Conservation (phyloP, 2,888 invertebrate species). For the Plusia festucae region DNA sequence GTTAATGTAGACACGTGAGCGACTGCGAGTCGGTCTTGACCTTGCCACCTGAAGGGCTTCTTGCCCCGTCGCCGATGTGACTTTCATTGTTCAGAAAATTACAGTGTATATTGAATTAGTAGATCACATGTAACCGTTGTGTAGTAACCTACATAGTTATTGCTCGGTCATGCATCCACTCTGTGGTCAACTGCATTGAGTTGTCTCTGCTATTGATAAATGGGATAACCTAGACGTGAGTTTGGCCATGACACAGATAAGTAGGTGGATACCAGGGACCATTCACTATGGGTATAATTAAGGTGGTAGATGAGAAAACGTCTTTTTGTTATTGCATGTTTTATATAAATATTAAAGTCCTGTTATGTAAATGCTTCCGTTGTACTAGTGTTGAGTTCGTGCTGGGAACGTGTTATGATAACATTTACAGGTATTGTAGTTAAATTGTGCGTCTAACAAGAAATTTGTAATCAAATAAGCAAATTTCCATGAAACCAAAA, state of each 20-base stretch:
- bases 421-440: not conserved
- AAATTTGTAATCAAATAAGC: not conserved
- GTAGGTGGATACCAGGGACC: not conserved
- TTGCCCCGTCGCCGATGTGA: constrained; percentile 25
- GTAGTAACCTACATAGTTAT: constrained; percentile 18
- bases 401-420: not conserved
- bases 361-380: not conserved
- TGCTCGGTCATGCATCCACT: constrained; percentile 23
- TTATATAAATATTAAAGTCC: not conserved
- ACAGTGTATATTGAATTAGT: constrained; percentile 13
- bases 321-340: too few species aligned
- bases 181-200: constrained; percentile 18
- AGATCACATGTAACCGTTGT: constrained; percentile 11
- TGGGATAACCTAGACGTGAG: not conserved
- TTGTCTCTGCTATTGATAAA: constrained; percentile 16
- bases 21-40: constrained; percentile 63
- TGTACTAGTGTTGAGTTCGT: not conserved
- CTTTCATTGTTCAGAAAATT: constrained; percentile 28
- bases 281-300: not conserved
- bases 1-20: constrained; percentile 45
- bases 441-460: not conserved
- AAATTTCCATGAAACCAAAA: not conserved
- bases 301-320: not conserved
- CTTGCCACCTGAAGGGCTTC: constrained; percentile 70
- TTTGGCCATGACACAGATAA: not conserved